Conservation (phyloP, 2,113 vertebrate genomes). For the Nicator chloris region DNA sequence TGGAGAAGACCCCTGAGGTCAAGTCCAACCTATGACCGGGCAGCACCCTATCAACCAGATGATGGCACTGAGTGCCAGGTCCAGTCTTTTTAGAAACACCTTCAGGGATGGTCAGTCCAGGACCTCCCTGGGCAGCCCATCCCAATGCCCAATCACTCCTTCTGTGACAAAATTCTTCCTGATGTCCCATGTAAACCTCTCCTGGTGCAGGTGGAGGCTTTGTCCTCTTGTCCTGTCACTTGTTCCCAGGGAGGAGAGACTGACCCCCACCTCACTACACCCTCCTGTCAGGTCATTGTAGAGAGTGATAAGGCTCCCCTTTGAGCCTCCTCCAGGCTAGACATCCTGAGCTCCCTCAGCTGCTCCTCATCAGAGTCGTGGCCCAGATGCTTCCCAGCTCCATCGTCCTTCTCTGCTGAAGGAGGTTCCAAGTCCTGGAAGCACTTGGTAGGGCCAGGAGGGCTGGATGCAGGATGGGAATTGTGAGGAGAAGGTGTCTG, state of each 20-base stretch:
- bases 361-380: neutral
- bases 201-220: rapidly evolving
- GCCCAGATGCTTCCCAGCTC: neutral
- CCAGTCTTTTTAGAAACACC: too few relatives aligned
- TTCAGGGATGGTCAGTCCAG: neutral
- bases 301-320: too few relatives aligned
- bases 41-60: too few relatives aligned
- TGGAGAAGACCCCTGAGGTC: neutral
- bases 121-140: too few relatives aligned
- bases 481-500: neutral
- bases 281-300: neutral
- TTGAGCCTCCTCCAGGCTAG: neutral
- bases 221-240: too few relatives aligned
- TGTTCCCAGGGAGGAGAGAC: neutral
- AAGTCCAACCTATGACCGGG: rapidly evolving
- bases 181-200: neutral
- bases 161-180: neutral
- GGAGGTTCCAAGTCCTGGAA: neutral
- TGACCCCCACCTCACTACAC: too few relatives aligned
- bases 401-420: neutral
- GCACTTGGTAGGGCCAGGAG: neutral
- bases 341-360: neutral
- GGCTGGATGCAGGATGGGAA: neutral
- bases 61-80: too few relatives aligned
- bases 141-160: rapidly evolving